Base-by-base conservation (phyloP, 2,113 vertebrate species). In the Myxocyprinus asiaticus region DNA sequence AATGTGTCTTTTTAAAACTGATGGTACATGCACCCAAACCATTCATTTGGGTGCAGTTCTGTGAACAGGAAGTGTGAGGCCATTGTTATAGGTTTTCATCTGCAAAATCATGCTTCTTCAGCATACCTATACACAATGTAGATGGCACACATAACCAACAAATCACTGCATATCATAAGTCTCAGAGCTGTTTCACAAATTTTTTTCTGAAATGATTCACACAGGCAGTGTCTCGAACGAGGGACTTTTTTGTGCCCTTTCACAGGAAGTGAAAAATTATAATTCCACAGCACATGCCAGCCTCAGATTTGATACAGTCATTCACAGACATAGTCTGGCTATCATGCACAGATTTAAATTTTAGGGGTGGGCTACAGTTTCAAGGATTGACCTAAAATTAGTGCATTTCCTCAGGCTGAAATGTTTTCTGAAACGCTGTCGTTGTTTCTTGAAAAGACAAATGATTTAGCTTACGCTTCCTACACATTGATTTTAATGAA, bases 51-150 rank as follows among this genome's bases (percentile, higher is more conserved):
- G 53, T 72, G 43, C 69, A 45, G 1, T 12, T 74, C 58, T 63
- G 44, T 74, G 58, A 74, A 74, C 72, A 74, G 72, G 72, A 74
- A 74, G 17, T 63, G 11, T 45, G 69, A 58, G 53, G 69, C 14
- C 69, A 56, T 10, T 58, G 14, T 15, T 42, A 44, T 33, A 1
- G 5, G 7, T 42, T 50, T 74, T 8, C 45, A 7, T 15, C 6
- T 58, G 55, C 55, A 15, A 58, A 63, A 50, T 42, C 45, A 6
- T 74, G 72, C 71, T 74, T 33, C 22, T 33, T 63, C 56, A 74
- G 58, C 58, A 48, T 48, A 48, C 47, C 5, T 42, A 73, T 59
- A 73, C 14, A 51, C 14, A 44, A 43, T 12, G 9, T 22, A 48
- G 15, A 58, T 11, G 9, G 12, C 7, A 50, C 6, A 45, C 45